Evolutionary conservation across 2,113 vertebrate genomes (phyloP).

Genomic region (Gadus chalcogrammus): DNA sequence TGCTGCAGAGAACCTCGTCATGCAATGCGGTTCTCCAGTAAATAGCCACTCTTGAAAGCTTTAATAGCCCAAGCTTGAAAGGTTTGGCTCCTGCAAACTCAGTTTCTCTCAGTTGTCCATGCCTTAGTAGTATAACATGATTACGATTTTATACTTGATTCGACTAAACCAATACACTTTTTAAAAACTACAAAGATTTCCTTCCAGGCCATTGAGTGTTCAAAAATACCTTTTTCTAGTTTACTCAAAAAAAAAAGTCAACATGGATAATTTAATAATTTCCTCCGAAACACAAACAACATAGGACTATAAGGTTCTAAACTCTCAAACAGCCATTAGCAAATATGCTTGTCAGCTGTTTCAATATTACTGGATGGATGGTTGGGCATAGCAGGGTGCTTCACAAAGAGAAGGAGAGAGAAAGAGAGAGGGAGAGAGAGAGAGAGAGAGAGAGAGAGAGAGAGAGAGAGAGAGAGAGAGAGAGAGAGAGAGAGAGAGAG

Average conservation of each 20-base stretch:
- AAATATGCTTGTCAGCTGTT: constrained; percentile 46
- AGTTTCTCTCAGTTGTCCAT: no score
- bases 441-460: constrained; percentile 23
- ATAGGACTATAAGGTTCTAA: background rate
- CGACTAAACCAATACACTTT: no score
- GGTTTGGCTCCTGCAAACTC: no score
- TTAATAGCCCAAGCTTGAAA: no score
- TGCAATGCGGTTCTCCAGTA: constrained; percentile 27
- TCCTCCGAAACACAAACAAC: background rate
- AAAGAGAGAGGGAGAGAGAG: constrained; percentile 24
- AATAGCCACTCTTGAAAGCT: background rate
- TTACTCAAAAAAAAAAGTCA: background rate
- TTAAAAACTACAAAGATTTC: no score
- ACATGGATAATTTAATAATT: background rate
- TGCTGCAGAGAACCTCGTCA: constrained; percentile 15
- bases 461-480: constrained; percentile 16
- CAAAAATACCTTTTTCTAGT: background rate
- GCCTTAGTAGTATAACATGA: no score
- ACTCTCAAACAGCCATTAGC: constrained; percentile 30
- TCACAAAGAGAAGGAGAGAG: constrained; percentile 38
- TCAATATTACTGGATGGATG: constrained; percentile 17
- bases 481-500: constrained; percentile 20
- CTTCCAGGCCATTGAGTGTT: no score
- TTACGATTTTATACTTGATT: no score
- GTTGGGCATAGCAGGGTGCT: constrained; percentile 20